Evolutionary conservation across 2,113 vertebrate genomes (phyloP), one percentile per base, ranked within the genome.

Genomic region (Scophthalmus maximus): DNA sequence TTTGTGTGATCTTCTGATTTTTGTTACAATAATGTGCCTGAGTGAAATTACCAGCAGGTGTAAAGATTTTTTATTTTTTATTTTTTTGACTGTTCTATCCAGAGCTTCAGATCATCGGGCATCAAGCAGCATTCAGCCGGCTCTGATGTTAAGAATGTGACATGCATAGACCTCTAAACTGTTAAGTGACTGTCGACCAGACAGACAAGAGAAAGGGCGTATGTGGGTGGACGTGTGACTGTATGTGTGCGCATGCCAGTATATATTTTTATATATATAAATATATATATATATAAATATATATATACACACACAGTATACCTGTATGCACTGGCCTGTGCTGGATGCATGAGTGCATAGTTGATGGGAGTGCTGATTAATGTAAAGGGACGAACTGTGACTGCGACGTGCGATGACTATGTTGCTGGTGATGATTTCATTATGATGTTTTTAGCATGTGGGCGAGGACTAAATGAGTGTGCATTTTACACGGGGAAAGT

Each of bases 61-160:
- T 75, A 77, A 76, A 44, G n/a, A 34, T 79, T 51, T 62, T n/a
- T 25, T 69, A 18, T 75, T 25, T 40, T 42, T 47, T 34, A 23
- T 25, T 51, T n/a, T 47, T 81, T 52, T 53, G 40, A 74, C n/a
- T 18, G 60, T 79, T 86, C 68, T 61, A 64, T 60, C 6, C 68
- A 59, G 80, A 84, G 78, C 57, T 72, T 30, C 40, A 59, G 79
- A 73, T 77, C 73, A 80, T 76, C 68, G 71, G 68, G 46, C 82
- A 79, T 62, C 49, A 77, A 64, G 68, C 69, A 85, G 68, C 83
- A 85, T 76, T 82, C 82, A 74, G 82, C 78, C 58, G 84, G 88
- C 67, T 89, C 89, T 86, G 82, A 90, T 88, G 69, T 88, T 65
- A 71, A 88, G 84, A 91, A 91, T 89, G 87, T 90, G 78, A 91